Evolutionary conservation across 2,113 vertebrate species (phyloP), one percentile per base, ranked within the genome.

Genomic region (Odontophorus gujanensis): DNA sequence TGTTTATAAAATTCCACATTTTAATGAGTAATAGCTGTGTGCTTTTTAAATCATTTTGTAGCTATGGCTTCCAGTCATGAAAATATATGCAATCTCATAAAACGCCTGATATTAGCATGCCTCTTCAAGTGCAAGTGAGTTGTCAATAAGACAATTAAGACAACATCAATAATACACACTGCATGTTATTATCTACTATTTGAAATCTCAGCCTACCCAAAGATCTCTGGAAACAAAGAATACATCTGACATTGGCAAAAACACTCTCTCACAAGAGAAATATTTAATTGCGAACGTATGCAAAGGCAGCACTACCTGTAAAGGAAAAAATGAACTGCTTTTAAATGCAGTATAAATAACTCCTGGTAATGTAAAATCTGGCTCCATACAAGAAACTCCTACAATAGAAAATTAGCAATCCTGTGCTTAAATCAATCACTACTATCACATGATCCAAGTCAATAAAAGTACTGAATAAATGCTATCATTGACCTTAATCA

Each of bases 121-220:
- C 96, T 96, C 95, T 97, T 96, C 96, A 97, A 98, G 97, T 97
- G 97, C 97, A 97, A 97, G 97, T 92, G 96, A 95, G 94, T 96
- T 97, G 97, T 98, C 98, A 97, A 98, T 97, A 98, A 97, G 97
- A 98, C 97, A 98, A 98, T 98, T 97, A 98, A 97, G 97, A 96
- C 91, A 90, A 96, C 97, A 97, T 98, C 98, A 97, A 97, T 97
- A 98, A 93, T 96, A 96, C 91, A 92, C 96, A 95, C 92, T 97
- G 96, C 95, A 91, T 96, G 96, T 95, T 97, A 97, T 97, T 97
- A 97, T 94, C 97, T 87, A 95, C 92, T 92, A 90, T 97, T 95
- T 8, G 74, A 96, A 96, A 96, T 95, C 93, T 92, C 89, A 96
- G 92, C 92, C 96, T 95, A 97, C 91, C 93, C 94, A 93, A 94